Percentiles rank a stretch among this genome's conserved stretches.
phyloP scores from a whole-genome alignment of 2,113 vertebrate genomes.

The Bolborhynchus lineola region DNA sequence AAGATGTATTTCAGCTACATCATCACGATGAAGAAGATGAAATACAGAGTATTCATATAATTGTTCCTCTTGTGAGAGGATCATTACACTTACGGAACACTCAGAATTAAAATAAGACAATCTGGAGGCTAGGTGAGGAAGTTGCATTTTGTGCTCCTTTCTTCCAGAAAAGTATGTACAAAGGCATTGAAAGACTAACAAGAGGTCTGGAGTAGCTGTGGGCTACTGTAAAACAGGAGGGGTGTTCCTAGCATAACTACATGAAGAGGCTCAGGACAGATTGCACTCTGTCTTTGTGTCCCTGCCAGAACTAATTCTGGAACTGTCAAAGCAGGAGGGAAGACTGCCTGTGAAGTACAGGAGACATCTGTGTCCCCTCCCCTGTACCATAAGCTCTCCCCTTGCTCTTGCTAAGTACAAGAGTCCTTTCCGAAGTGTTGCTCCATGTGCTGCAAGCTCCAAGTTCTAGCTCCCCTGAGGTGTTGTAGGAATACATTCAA shows the following conservation, averaged over 20 bases:
- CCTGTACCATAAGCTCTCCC: neutral
- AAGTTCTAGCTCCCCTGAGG: neutral
- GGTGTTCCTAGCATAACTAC: neutral
- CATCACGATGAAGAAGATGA: neutral
- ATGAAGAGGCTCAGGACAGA: neutral
- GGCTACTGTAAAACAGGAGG: neutral
- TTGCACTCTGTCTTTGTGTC: neutral
- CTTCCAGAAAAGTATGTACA: neutral
- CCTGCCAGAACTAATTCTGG: neutral
- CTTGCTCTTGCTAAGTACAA: fast-evolving
- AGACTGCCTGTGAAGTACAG: neutral
- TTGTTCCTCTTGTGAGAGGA: neutral
- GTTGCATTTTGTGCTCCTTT: neutral
- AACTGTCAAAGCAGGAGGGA: neutral
- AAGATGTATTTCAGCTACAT: neutral
- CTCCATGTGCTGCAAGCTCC: neutral
- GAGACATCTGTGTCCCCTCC: neutral
- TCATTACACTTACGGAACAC: neutral
- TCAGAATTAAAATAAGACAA: neutral
- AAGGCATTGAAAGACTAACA: neutral
- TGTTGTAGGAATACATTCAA: neutral
- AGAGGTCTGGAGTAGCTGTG: neutral
- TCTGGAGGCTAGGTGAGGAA: neutral
- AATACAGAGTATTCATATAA: neutral
- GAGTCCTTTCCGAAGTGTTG: neutral